Evolutionary conservation across 92 coral and sea anemone species (phyloP).

Genomic region (Virgularia gustaviana): DNA sequence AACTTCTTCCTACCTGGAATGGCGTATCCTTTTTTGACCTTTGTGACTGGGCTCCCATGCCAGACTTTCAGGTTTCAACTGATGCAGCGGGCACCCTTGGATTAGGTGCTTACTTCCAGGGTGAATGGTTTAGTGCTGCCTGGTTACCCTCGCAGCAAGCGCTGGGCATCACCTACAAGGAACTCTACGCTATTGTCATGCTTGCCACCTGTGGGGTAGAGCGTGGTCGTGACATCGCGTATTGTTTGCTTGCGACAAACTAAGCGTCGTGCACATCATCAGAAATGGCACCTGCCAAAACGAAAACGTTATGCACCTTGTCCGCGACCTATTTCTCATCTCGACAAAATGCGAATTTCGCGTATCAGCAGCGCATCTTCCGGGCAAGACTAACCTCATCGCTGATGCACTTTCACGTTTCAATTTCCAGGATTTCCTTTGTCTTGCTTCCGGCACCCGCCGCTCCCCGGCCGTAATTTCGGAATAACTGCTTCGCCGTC

Average conservation of each 20-base stretch:
- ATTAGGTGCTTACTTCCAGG: slow-evolving; percentile 8
- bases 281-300: neutral
- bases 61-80: slow-evolving; percentile 5
- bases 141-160: slow-evolving; percentile 5
- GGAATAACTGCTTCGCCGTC: neutral
- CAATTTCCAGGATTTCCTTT: neutral
- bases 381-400: neutral
- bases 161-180: slow-evolving; percentile 24
- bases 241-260: slow-evolving; percentile 11
- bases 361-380: neutral
- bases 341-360: neutral
- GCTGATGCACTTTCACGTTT: neutral
- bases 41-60: slow-evolving; percentile 17
- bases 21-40: slow-evolving; percentile 5
- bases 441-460: neutral
- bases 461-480: neutral
- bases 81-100: slow-evolving; percentile 15
- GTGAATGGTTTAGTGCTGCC: slow-evolving; percentile 19
- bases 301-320: neutral
- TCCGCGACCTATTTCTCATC: neutral
- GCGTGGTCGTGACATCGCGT: neutral
- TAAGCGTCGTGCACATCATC: slow-evolving; percentile 2
- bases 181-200: slow-evolving; percentile 16
- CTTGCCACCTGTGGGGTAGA: slow-evolving; percentile 11
- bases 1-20: slow-evolving; percentile 13